Conservation (phyloP, 2,797 vertebrate species). For the Onychomys arenicola region DNA sequence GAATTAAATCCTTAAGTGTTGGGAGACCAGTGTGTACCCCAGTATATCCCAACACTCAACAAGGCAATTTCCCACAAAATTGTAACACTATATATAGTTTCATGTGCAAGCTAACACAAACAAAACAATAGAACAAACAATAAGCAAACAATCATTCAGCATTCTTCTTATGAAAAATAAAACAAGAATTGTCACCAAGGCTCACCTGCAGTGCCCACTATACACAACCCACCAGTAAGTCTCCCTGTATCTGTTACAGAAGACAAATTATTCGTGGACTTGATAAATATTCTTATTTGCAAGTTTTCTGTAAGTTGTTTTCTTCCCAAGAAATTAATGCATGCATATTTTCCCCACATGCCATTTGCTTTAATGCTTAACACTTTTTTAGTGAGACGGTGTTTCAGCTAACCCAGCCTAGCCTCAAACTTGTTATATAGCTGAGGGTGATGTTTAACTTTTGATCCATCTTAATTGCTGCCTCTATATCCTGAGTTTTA, state of each 20-base stretch:
- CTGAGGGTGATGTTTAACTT: neutral
- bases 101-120: neutral
- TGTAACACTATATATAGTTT: neutral
- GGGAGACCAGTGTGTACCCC: no score
- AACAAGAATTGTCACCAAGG: neutral
- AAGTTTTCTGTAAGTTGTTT: neutral
- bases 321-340: neutral
- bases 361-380: neutral
- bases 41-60: neutral
- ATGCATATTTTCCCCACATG: neutral
- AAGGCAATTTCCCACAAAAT: neutral
- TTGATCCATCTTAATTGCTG: neutral
- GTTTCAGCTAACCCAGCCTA: neutral
- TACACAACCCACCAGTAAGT: neutral
- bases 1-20: neutral
- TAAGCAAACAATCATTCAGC: neutral
- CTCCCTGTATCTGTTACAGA: neutral
- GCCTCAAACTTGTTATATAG: neutral
- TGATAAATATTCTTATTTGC: neutral
- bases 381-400: neutral
- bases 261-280: neutral
- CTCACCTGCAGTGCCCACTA: rapidly evolving
- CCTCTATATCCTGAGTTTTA: neutral
- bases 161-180: neutral
- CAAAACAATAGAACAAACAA: neutral